Percentiles rank a stretch among this genome's conserved stretches.
These are phyloP conservation scores for Alca torda DNA, from an alignment of 2,797 vertebrate genomes.

Conservation along the genomic window DNA sequence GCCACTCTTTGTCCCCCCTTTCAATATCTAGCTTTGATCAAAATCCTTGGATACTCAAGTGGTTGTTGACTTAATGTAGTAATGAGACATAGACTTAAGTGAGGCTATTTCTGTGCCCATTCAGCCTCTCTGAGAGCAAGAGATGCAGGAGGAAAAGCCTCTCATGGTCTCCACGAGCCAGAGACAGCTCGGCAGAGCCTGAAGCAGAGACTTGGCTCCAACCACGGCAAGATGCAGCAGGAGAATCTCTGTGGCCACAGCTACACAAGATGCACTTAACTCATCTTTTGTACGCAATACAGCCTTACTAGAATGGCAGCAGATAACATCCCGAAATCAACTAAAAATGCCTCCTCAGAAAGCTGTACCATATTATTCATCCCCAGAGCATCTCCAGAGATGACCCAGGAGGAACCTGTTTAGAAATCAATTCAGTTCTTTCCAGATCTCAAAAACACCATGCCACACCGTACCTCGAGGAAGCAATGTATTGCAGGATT, in stretches of 20 bases:
- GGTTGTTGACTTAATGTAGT: conserved; percentile 65
- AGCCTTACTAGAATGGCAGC: rapidly evolving
- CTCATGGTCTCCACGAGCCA: background rate
- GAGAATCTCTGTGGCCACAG: background rate
- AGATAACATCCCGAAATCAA: background rate
- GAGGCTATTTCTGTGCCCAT: conserved; percentile 29
- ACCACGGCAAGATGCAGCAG: background rate
- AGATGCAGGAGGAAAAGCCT: background rate
- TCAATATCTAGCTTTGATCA: conserved; percentile 61
- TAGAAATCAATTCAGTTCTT: background rate
- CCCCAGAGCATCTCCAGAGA: background rate
- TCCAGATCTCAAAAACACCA: background rate
- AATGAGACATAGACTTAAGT: conserved; percentile 57
- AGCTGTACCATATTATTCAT: background rate
- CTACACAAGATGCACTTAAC: background rate
- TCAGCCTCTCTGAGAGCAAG: conserved; percentile 31
- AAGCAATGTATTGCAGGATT: background rate
- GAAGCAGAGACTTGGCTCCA: background rate
- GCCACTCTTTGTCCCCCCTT: conserved; percentile 36
- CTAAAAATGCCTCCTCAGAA: rapidly evolving
- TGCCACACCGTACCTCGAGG: rapidly evolving
- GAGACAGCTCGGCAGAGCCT: background rate
- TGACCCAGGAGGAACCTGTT: background rate
- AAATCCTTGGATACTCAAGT: conserved; percentile 59
- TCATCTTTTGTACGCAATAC: rapidly evolving